Conservation (phyloP, 2,113 vertebrate genomes). For the Otus sunia region DNA sequence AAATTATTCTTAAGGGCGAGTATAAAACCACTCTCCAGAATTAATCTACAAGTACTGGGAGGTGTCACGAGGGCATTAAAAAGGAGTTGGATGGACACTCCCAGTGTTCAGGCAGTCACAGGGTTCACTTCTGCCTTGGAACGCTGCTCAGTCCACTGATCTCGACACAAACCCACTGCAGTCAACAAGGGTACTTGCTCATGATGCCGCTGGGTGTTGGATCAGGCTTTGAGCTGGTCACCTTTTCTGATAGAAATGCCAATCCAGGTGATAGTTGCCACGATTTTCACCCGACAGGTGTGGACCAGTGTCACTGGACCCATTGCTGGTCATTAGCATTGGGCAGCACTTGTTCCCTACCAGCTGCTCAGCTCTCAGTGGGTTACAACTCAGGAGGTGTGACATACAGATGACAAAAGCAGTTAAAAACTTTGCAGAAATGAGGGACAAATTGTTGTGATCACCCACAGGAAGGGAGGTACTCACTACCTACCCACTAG, state of each 20-base stretch:
- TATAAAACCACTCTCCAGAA: neutral
- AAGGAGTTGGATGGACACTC: neutral
- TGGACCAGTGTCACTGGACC: neutral
- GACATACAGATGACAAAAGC: neutral
- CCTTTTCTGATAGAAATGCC: neutral
- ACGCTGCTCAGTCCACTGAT: accelerated
- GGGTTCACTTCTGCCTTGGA: neutral
- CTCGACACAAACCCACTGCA: neutral
- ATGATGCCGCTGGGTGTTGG: neutral
- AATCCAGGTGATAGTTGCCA: neutral
- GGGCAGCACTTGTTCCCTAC: neutral
- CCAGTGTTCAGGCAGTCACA: neutral
- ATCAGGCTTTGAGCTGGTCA: neutral
- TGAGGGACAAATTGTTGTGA: neutral
- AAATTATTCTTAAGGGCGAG: neutral
- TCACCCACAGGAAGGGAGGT: neutral
- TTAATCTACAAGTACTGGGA: neutral
- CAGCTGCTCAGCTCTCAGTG: neutral
- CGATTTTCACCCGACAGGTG: accelerated
- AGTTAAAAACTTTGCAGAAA: neutral
- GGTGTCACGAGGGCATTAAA: neutral
- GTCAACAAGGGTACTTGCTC: neutral
- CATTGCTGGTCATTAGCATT: neutral
- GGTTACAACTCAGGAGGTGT: neutral
- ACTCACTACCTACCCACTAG: neutral